Base-by-base conservation (phyloP, 2,888 invertebrate species). In the Hyles lineata region DNA sequence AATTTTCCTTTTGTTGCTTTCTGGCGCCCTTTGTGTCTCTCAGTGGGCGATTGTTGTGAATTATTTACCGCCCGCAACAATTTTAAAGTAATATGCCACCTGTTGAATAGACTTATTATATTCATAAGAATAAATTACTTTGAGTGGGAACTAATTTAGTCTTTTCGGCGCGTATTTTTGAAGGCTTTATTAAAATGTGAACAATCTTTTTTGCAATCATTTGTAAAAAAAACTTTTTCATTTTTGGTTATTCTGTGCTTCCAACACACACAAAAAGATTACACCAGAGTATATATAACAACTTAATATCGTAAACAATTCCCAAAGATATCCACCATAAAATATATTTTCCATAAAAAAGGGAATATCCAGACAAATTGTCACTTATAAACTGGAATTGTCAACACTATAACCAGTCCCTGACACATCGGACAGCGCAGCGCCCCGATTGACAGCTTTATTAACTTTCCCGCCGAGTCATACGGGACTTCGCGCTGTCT, bases 401-500 rank as follows among this genome's bases (percentile, higher is more conserved):
- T n/a, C 55, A 55, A 55, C 55, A 55, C 19, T 55, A n/a, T 55
- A n/a, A 55, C 55, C 7, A 5, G 55, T 32, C 61, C 15, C 9
- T 29, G 19, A 62, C 32, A 32, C 8, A 29, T 29, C 29, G 19
- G 29, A 15, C 29, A n/a, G 29, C 19, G 32, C 29, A n/a, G 7
- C 25, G 32, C 61, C 15, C 5, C 32, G 61, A 32, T 62, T 62
- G 61, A 62, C 61, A 62, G 61, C 32, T 62, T 62, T 62, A 62
- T 62, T 62, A 62, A 62, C 61, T 62, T 32, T 9, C 61, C 61
- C 29, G 17, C 25, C 11, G 17, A 8, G 60, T 60, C 60, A n/a
- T 29, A 19, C 32, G 19, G 61, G 61, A 62, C 19, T 9, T 29
- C 9, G 32, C 29, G 29, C 61, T 62, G 61, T 19, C 32, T 32